Conservation (phyloP, 2,113 vertebrate genomes). For the Pseudorhombus dupliciocellatus region DNA sequence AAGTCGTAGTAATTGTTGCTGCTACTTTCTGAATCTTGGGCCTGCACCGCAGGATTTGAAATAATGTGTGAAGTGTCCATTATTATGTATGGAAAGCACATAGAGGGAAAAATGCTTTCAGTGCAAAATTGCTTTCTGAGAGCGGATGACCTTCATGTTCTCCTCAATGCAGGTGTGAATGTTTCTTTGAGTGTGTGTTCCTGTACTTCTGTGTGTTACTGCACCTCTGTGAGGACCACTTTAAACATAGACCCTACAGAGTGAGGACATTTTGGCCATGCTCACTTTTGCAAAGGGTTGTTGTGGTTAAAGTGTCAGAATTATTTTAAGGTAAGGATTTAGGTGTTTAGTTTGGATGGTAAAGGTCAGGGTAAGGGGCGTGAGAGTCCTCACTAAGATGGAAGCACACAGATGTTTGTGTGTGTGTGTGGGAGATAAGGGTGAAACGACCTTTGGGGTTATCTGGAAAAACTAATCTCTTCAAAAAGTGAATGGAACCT, state of each 20-base stretch:
- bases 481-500: background rate
- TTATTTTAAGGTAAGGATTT: too few relatives aligned
- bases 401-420: background rate
- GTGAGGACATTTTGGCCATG: too few relatives aligned
- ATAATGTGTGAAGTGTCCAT: constrained; percentile 7
- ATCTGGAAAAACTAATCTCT: constrained; percentile 7
- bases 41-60: constrained; percentile 2
- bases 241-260: too few relatives aligned
- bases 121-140: constrained; percentile 26
- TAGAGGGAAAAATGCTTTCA: constrained; percentile 5
- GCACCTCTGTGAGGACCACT: too few relatives aligned
- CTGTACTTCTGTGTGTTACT: too few relatives aligned
- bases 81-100: constrained; percentile 18
- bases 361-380: too few relatives aligned
- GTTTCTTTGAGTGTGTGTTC: background rate
- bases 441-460: constrained; percentile 12
- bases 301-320: too few relatives aligned
- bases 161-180: constrained; percentile 16
- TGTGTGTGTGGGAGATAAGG: background rate
- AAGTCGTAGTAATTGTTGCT: constrained; percentile 11
- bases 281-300: too few relatives aligned
- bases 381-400: too few relatives aligned
- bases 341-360: too few relatives aligned
- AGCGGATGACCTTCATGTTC: constrained; percentile 47
- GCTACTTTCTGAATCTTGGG: background rate